Evolutionary conservation across 1,140 invertebrate species (phyloP), one percentile per base, ranked within the genome.

Genomic region (Epicauta chinensis): DNA sequence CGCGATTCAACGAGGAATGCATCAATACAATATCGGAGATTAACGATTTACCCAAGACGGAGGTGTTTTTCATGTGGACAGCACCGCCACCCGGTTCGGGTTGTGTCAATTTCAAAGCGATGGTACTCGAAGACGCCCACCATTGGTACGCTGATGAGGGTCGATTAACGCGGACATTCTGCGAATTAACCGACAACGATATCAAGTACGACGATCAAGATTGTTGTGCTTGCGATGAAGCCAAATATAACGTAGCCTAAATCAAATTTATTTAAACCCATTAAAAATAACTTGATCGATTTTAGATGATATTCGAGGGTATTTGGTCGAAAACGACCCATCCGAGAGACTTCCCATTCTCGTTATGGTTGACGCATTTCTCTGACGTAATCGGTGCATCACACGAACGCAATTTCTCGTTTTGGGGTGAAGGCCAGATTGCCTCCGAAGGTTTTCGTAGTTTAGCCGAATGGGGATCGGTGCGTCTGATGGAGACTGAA

Each of bases 381-480:
- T 98, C 94, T 9, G 96, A 99, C 72, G 81, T 99, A 16, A 91
- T 99, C 58, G 97, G 97, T 0, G 96, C 93, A 4, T 89, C 91
- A 0, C 97, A 99, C 66, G 86, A 86, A 37, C 77, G 80, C 0
- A 89, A 91, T 64, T 99, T 94, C 67, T 81, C 82, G 9, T 91
- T 99, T 63, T 99, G 96, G 96, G 87, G 91, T 7, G 89, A 93
- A 63, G 93, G 93, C 17, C 84, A 87, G 40, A 80, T 87, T 49
- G 90, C 97, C 5, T 88, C 87, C 0, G 89, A 94, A 64, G 97
- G 95, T 10, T 87, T 99, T 49, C 84, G 90, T 60, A 78, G 76
- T 36, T 77, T 98, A 50, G 95, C 94, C 0, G 93, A 97, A 71
- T 91, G 86, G 81, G 97, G 96, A 3, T 93, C 92, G 0, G 87